Conservation (phyloP, 2,888 invertebrate genomes). For the Oligia latruncula region DNA sequence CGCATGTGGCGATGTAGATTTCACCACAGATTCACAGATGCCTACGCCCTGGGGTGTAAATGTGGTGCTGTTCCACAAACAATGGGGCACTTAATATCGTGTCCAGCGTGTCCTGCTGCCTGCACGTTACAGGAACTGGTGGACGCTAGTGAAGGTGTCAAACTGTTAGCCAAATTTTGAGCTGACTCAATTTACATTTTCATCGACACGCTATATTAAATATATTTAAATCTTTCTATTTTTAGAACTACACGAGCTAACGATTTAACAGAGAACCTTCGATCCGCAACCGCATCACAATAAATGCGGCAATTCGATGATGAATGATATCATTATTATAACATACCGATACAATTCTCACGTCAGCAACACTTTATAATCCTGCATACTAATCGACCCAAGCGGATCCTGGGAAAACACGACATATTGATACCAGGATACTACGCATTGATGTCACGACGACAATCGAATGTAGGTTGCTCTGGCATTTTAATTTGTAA, state of each 20-base stretch:
- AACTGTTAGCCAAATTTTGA: background rate
- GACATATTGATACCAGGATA: slow-evolving; percentile 44
- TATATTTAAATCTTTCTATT: background rate
- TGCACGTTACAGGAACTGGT: background rate
- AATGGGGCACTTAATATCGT: background rate
- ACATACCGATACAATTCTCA: slow-evolving; percentile 31
- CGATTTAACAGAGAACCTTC: background rate
- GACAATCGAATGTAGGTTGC: slow-evolving; percentile 41
- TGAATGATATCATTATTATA: slow-evolving; percentile 38
- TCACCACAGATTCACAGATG: background rate
- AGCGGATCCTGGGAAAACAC: slow-evolving; percentile 64
- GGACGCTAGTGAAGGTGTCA: background rate
- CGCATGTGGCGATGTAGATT: too few species aligned
- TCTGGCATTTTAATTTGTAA: slow-evolving; percentile 50
- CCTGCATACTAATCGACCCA: slow-evolving; percentile 46
- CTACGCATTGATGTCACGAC: slow-evolving; percentile 54
- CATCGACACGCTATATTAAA: background rate
- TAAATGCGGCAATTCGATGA: slow-evolving; percentile 28
- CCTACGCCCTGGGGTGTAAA: background rate
- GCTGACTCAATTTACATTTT: background rate
- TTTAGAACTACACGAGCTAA: background rate
- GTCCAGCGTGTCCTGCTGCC: background rate
- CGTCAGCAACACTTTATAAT: slow-evolving; percentile 33
- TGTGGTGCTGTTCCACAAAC: background rate
- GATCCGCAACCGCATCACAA: background rate